Evolutionary conservation across 2,888 invertebrate genomes (phyloP).

Genomic region (Acanthosepion pharaonis): DNA sequence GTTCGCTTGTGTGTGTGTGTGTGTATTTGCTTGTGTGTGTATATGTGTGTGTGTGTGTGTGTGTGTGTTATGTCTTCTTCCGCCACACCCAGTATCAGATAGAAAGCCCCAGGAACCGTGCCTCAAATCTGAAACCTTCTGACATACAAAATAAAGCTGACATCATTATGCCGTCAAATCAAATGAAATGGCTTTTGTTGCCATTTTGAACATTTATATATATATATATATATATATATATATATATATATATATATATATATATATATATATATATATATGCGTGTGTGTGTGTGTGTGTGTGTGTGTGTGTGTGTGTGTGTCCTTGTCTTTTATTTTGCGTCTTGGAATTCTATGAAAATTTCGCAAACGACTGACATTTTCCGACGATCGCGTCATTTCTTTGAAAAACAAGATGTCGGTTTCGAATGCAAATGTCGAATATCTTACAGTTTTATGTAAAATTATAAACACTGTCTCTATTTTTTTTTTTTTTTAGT

Average conservation of each 20-base stretch:
- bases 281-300: too few species aligned
- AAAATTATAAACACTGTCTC: background rate
- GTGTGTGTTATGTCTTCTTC: background rate
- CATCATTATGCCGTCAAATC: background rate
- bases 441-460: background rate
- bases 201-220: too few species aligned
- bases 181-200: conserved; percentile 8
- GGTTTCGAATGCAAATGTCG: background rate
- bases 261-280: too few species aligned
- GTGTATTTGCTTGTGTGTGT: background rate
- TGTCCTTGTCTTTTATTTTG: background rate
- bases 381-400: conserved; percentile 18
- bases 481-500: background rate
- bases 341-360: background rate
- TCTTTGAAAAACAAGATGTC: background rate
- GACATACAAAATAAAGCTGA: conserved; percentile 15
- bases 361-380: conserved; percentile 1
- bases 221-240: too few species aligned
- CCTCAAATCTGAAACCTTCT: conserved; percentile 1
- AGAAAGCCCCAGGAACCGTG: background rate
- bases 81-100: conserved; percentile 33
- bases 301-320: too few species aligned
- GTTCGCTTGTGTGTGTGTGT: background rate
- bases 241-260: too few species aligned
- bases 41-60: background rate